These are phyloP conservation scores for Aleiodes leptofemur DNA, from an alignment of 2,888 invertebrate genomes.

Conservation along the genomic window DNA sequence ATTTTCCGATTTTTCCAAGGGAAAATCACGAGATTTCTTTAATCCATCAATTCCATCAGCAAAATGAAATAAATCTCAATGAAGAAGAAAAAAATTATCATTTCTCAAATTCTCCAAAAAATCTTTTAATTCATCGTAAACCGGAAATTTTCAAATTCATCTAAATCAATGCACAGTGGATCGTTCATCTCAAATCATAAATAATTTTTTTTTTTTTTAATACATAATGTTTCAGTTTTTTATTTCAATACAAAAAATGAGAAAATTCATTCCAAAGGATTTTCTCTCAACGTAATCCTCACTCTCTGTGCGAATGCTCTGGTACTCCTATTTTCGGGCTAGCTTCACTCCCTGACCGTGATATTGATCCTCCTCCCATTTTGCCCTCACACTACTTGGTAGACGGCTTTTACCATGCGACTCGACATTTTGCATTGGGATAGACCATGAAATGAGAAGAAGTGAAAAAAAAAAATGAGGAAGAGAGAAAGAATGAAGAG, in stretches of 20 bases:
- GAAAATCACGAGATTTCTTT: no score
- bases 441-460: background rate
- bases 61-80: no score
- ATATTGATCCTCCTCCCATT: slow-evolving; percentile 70
- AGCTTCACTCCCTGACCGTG: slow-evolving; percentile 67
- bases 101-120: background rate
- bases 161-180: slow-evolving; percentile 19
- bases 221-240: background rate
- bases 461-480: slow-evolving; percentile 7
- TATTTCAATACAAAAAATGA: background rate
- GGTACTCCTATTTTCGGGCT: slow-evolving; percentile 64
- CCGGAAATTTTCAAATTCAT: background rate
- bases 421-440: slow-evolving; percentile 36
- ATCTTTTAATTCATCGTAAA: background rate
- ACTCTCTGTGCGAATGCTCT: slow-evolving; percentile 58
- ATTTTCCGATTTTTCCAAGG: no score
- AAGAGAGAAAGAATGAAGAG: background rate
- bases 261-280: slow-evolving; percentile 13
- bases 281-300: slow-evolving; percentile 59
- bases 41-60: no score
- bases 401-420: slow-evolving; percentile 54
- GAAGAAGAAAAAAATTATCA: background rate
- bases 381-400: slow-evolving; percentile 50
- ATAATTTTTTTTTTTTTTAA: background rate
- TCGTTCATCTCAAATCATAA: slow-evolving; percentile 16